phyloP scores from a whole-genome alignment of 2,888 invertebrate genomes.

The Ceratothoa steindachneri region DNA sequence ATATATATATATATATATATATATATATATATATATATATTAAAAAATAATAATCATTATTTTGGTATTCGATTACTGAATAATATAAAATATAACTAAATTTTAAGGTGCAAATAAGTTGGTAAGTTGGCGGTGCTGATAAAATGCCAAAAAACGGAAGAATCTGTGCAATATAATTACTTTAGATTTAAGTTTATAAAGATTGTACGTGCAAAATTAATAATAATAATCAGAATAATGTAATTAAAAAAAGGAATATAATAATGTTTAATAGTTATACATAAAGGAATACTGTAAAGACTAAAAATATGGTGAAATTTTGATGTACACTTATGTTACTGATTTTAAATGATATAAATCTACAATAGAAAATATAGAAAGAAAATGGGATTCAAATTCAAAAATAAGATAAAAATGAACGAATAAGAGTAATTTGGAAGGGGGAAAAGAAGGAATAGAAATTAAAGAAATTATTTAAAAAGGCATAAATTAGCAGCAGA shows the following conservation, averaged over 20 bases:
- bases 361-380: not conserved
- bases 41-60: not conserved
- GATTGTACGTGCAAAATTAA: not conserved
- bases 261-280: not conserved
- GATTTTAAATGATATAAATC: too few species aligned
- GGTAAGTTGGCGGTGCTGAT: not conserved
- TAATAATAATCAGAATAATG: not conserved
- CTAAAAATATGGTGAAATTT: not conserved
- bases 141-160: not conserved
- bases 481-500: not conserved
- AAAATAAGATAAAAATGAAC: too few species aligned
- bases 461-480: not conserved
- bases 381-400: not conserved
- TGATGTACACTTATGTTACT: not conserved
- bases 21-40: conserved; percentile 2
- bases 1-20: conserved; percentile 6
- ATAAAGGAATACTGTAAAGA: not conserved
- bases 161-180: not conserved
- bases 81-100: not conserved
- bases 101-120: not conserved
- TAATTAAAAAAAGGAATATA: not conserved
- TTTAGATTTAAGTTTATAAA: not conserved
- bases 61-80: not conserved
- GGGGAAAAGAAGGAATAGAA: not conserved
- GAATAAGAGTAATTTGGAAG: too few species aligned